phyloP scores from a whole-genome alignment of 2,888 invertebrate species.

The Pemphredon lugubris region DNA sequence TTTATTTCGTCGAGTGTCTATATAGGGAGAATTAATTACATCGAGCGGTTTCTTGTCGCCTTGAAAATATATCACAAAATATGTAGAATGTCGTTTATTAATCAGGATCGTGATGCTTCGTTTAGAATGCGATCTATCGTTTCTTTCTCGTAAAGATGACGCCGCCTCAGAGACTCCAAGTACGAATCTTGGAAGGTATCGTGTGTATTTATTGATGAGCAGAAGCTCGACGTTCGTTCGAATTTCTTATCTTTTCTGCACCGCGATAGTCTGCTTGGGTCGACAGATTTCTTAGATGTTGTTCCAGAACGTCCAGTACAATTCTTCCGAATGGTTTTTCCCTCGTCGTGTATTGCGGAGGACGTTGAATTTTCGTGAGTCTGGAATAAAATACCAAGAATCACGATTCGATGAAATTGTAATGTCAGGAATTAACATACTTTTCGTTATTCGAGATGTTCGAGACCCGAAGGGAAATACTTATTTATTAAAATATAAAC shows the following conservation, averaged over 20 bases:
- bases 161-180: constrained; percentile 60
- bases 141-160: constrained; percentile 68
- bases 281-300: background rate
- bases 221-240: constrained; percentile 20
- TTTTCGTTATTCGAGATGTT: no score
- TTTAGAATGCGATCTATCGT: constrained; percentile 62
- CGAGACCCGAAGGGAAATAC: no score
- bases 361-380: constrained; percentile 5
- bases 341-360: background rate
- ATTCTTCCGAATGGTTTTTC: background rate
- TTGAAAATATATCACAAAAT: constrained; percentile 12
- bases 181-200: constrained; percentile 54
- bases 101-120: constrained; percentile 26
- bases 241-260: constrained; percentile 22
- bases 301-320: background rate
- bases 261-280: background rate
- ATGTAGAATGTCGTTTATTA: background rate
- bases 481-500: no score
- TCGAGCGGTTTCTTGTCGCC: no score
- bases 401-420: background rate
- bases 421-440: no score
- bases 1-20: no score
- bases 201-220: constrained; percentile 36
- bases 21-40: no score
- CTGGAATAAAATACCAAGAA: constrained; percentile 16